Evolutionary conservation across 2,797 vertebrate genomes (phyloP).

Genomic region (Eulemur mongoz): DNA sequence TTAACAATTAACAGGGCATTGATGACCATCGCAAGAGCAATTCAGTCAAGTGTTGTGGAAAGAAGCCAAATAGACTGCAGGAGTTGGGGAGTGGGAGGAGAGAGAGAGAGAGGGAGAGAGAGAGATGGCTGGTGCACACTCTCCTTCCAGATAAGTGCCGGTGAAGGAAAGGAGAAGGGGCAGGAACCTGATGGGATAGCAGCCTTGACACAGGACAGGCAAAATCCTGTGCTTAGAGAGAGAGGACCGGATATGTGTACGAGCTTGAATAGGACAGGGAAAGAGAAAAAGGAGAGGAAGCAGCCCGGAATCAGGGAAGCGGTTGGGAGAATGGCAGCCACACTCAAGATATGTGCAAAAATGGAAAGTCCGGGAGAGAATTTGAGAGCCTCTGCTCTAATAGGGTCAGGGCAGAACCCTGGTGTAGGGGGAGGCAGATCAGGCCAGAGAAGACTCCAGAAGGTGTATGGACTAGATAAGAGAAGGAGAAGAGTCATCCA

Average conservation of each 20-base stretch:
- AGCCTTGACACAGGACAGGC: not conserved
- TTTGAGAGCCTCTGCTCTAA: not conserved
- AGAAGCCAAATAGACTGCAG: constrained; percentile 26
- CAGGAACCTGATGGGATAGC: too few species aligned
- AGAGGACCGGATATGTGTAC: not conserved
- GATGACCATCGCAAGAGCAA: not conserved
- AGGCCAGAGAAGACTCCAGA: not conserved
- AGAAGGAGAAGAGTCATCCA: not conserved
- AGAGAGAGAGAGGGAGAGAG: too few species aligned
- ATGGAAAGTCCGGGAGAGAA: not conserved
- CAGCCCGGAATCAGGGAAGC: not conserved
- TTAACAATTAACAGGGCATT: constrained; percentile 41
- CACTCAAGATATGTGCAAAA: not conserved
- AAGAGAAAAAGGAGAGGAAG: not conserved
- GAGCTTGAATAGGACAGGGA: not conserved
- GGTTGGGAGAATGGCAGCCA: not conserved
- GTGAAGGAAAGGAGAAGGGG: not conserved
- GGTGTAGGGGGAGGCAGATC: accelerated
- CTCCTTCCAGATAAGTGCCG: not conserved
- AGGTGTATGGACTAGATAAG: not conserved
- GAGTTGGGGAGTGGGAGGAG: not conserved
- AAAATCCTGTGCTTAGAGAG: not conserved
- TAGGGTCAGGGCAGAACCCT: not conserved
- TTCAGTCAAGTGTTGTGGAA: constrained; percentile 32
- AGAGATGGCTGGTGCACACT: not conserved